Conservation (phyloP, 2,888 invertebrate genomes). For the Caenorhabditis angaria region DNA sequence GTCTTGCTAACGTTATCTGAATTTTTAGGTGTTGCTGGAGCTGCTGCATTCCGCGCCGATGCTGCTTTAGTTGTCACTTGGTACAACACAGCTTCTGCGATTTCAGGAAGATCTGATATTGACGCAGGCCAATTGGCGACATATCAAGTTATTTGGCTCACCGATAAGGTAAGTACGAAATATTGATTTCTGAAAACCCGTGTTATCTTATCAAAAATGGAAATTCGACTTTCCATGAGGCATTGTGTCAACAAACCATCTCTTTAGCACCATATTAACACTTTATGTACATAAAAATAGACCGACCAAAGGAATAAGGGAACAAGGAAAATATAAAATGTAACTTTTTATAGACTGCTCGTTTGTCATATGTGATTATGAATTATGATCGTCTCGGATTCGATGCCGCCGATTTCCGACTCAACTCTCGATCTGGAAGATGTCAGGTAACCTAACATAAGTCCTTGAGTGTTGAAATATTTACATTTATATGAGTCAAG, state of each 20-base stretch:
- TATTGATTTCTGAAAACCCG: not conserved
- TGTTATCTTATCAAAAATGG: not conserved
- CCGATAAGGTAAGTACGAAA: conserved; percentile 80
- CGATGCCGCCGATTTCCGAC: conserved; percentile 79
- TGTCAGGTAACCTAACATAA: conserved; percentile 58
- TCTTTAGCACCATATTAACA: conserved; percentile 35
- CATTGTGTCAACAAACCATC: conserved; percentile 10
- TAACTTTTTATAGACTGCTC: conserved; percentile 50
- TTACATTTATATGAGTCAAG: not conserved
- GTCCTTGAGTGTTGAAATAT: not conserved
- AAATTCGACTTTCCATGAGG: conserved; percentile 2
- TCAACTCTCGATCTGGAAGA: conserved; percentile 69
- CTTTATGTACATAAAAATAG: conserved; percentile 8
- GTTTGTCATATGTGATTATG: conserved; percentile 86
- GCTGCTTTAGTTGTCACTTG: conserved; percentile 90
- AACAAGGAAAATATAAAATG: not conserved
- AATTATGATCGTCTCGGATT: conserved; percentile 91
- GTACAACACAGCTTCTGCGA: conserved; percentile 75
- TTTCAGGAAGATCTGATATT: conserved; percentile 70
- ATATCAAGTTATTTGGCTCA: conserved; percentile 74
- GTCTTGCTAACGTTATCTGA: not conserved
- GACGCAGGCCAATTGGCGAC: conserved; percentile 70
- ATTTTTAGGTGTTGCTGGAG: conserved; percentile 83
- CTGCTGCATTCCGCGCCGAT: conserved; percentile 88
- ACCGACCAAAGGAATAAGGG: not conserved